Conservation (phyloP, 2,113 vertebrate species). For the Diphyllodes magnificus region DNA sequence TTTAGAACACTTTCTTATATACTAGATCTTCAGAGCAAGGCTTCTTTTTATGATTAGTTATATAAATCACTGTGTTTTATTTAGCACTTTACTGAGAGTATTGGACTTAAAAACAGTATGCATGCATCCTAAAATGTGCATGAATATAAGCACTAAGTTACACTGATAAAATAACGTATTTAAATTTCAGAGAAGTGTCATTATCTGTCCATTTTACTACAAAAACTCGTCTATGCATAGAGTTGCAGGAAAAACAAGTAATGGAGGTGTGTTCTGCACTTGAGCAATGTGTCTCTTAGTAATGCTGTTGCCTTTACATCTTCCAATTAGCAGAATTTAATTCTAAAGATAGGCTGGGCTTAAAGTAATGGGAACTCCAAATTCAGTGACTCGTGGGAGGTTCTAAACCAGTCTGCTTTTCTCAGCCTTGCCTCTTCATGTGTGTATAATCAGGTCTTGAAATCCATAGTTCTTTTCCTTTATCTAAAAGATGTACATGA, state of each 20-base stretch:
- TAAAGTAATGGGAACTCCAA: conserved; percentile 41
- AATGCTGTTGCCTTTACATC: not conserved
- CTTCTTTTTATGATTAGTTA: not conserved
- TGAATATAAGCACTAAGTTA: not conserved
- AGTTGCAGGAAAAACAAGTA: not conserved
- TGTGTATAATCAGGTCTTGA: not conserved
- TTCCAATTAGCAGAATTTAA: conserved; percentile 15
- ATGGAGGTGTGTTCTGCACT: not conserved
- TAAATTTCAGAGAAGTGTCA: not conserved
- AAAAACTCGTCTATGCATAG: not conserved
- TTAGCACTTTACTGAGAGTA: not conserved
- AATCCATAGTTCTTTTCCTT: not conserved
- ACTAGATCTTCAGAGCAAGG: not conserved
- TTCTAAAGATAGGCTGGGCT: conserved; percentile 29
- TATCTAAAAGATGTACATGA: not conserved
- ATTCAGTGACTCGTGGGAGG: conserved; percentile 41
- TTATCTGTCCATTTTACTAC: not conserved
- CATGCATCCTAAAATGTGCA: not conserved
- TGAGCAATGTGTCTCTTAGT: not conserved
- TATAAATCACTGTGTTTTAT: not conserved
- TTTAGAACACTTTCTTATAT: not conserved
- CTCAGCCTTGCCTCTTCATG: conserved; percentile 22
- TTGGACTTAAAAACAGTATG: not conserved
- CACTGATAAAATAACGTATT: not conserved
- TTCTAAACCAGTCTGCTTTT: conserved; percentile 26